These are phyloP conservation scores for Zygaena filipendulae DNA, from an alignment of 2,888 invertebrate species.

Conservation along the genomic window DNA sequence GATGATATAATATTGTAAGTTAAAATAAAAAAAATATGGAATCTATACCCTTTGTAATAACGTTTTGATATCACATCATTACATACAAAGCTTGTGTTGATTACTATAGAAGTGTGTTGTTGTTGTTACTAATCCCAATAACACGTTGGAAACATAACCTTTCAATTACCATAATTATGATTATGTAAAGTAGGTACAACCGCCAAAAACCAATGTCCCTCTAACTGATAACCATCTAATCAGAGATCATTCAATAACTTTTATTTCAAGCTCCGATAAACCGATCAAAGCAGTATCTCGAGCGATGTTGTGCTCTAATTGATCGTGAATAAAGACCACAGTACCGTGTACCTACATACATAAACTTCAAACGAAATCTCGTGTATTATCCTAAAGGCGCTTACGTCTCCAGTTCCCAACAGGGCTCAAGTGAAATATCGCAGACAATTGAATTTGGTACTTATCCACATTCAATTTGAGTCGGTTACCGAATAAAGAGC, in stretches of 20 bases:
- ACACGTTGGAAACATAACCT: no score
- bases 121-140: no score
- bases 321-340: slow-evolving; percentile 28
- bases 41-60: no score
- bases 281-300: slow-evolving; percentile 26
- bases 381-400: slow-evolving; percentile 44
- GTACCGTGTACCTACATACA: slow-evolving; percentile 25
- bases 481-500: slow-evolving; percentile 20
- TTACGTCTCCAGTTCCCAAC: slow-evolving; percentile 33
- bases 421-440: slow-evolving; percentile 27
- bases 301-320: slow-evolving; percentile 27
- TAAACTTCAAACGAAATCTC: slow-evolving; percentile 43
- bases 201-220: no score
- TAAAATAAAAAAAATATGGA: no score
- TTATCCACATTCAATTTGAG: slow-evolving; percentile 25
- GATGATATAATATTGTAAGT: no score
- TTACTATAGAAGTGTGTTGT: no score
- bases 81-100: no score
- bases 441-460: slow-evolving; percentile 26
- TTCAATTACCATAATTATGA: slow-evolving; percentile 68
- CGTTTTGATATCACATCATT: no score
- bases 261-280: slow-evolving; percentile 37
- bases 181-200: no score
- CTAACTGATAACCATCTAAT: slow-evolving; percentile 65
- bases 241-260: slow-evolving; percentile 62